These are phyloP conservation scores for Stratiolaelaps scimitus DNA, from an alignment of 1,140 invertebrate species.

Conservation along the genomic window DNA sequence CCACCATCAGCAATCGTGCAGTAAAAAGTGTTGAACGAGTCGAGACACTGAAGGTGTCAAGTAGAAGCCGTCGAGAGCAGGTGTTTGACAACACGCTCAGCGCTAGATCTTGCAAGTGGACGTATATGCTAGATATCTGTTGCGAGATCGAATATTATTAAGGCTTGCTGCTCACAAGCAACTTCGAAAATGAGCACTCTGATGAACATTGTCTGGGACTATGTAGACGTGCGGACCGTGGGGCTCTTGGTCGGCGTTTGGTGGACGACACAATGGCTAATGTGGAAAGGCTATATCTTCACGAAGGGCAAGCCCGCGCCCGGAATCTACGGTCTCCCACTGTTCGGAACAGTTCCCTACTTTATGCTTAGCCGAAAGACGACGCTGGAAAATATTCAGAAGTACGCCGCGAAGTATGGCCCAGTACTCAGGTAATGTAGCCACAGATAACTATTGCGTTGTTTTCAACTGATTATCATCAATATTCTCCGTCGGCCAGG, in stretches of 20 bases:
- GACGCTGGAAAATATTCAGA: not conserved
- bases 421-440: not conserved
- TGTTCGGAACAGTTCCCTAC: not conserved
- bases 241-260: not conserved
- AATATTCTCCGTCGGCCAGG: too few species aligned
- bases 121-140: too few species aligned
- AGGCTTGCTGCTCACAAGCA: too few species aligned
- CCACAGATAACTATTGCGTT: not conserved
- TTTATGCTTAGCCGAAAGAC: not conserved
- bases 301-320: not conserved
- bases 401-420: not conserved
- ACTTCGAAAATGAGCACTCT: not conserved
- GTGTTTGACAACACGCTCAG: too few species aligned
- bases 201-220: not conserved
- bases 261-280: not conserved
- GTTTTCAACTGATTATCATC: too few species aligned
- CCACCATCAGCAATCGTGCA: too few species aligned
- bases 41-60: too few species aligned
- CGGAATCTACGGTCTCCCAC: not conserved
- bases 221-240: not conserved
- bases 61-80: too few species aligned
- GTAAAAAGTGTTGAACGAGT: too few species aligned
- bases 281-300: slow-evolving; percentile 1
- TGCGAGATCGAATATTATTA: too few species aligned
- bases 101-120: too few species aligned